phyloP scores from a whole-genome alignment of 2,797 vertebrate genomes.

The Melanotaenia trifasciata region DNA sequence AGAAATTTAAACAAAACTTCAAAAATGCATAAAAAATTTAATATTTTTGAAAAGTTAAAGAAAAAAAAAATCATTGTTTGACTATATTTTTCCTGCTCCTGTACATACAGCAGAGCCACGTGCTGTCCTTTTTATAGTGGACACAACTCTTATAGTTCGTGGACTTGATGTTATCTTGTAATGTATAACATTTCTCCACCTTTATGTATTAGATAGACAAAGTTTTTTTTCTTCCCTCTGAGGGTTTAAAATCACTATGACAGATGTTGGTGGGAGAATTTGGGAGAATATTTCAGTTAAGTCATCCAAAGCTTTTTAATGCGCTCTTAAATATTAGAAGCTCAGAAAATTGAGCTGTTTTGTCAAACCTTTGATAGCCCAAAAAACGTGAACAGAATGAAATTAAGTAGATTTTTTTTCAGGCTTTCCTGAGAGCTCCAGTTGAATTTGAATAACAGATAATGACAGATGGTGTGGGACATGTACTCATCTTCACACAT shows the following conservation, averaged over 20 bases:
- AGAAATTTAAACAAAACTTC: background rate
- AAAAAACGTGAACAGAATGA: conserved; percentile 68
- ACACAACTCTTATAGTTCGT: conserved; percentile 7
- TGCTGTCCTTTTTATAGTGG: conserved; percentile 10
- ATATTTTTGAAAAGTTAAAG: background rate
- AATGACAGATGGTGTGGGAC: conserved; percentile 73
- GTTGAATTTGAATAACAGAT: conserved; percentile 73
- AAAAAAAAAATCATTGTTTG: background rate
- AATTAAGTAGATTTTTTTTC: conserved; percentile 57
- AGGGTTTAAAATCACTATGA: conserved; percentile 23
- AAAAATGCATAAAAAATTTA: background rate
- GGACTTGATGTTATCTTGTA: conserved; percentile 6
- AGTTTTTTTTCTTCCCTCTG: background rate
- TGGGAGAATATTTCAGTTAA: conserved; percentile 35
- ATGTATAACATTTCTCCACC: conserved; percentile 14
- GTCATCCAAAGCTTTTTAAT: conserved; percentile 28
- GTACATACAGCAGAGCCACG: background rate
- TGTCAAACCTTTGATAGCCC: conserved; percentile 47
- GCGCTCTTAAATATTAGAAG: conserved; percentile 31
- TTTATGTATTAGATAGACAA: conserved; percentile 3
- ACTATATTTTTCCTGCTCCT: background rate
- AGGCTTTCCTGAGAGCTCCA: conserved; percentile 43
- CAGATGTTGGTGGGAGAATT: conserved; percentile 8
- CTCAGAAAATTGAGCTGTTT: conserved; percentile 67
- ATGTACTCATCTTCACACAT: conserved; percentile 53